phyloP scores from a whole-genome alignment of 2,797 vertebrate species.

The Pangasius macronema region DNA sequence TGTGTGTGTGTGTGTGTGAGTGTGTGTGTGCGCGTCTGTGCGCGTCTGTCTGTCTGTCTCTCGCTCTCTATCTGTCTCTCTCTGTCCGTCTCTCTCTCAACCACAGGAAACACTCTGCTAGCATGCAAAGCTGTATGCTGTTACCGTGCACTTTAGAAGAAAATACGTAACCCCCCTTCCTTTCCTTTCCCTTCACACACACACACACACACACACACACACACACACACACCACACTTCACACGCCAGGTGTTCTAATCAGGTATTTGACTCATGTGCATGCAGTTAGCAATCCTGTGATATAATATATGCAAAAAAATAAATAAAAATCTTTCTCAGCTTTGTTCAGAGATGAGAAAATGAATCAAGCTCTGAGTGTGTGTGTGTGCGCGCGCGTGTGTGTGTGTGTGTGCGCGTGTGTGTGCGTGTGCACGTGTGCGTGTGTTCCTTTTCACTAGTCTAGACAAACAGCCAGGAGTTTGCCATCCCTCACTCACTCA shows the following conservation, averaged over 20 bases:
- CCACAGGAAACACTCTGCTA: constrained; percentile 58
- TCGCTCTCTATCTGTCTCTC: background rate
- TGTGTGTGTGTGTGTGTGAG: background rate
- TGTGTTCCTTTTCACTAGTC: constrained; percentile 39
- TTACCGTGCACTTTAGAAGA: constrained; percentile 54
- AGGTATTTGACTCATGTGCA: constrained; percentile 31
- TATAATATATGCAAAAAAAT: constrained; percentile 10
- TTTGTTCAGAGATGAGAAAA: background rate
- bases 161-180: constrained; percentile 30
- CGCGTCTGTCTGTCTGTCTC: background rate
- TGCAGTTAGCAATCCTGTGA: constrained; percentile 12
- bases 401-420: constrained; percentile 32
- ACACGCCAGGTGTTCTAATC: constrained; percentile 53
- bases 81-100: constrained; percentile 31
- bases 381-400: constrained; percentile 3
- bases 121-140: constrained; percentile 36
- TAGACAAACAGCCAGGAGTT: constrained; percentile 50
- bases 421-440: constrained; percentile 16
- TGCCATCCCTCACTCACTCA: constrained; percentile 43
- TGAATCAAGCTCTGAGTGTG: background rate
- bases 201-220: constrained; percentile 47
- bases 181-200: background rate
- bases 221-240: constrained; percentile 43
- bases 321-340: background rate
- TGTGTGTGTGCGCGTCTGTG: background rate